These are phyloP conservation scores for Aspidoscelis tigris DNA, from an alignment of 2,113 vertebrate species.

Conservation along the genomic window DNA sequence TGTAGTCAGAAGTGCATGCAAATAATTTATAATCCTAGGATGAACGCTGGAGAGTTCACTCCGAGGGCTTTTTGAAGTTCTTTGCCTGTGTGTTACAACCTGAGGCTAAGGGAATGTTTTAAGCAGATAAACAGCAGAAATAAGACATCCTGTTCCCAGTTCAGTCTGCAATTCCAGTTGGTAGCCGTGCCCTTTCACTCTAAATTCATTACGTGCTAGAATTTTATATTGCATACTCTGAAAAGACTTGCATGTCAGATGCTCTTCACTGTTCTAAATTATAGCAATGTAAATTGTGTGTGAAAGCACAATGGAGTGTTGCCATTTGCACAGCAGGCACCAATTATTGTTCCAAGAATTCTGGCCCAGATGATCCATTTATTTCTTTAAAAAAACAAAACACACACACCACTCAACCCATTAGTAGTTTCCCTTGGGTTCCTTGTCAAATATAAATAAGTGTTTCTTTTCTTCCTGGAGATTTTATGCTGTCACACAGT, in stretches of 20 bases:
- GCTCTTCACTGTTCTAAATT: constrained; percentile 14
- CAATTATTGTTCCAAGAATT: constrained; percentile 24
- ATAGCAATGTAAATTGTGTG: constrained; percentile 16
- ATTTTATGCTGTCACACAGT: neutral
- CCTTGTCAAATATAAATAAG: constrained; percentile 34
- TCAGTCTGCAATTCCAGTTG: constrained; percentile 29
- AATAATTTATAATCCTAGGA: neutral
- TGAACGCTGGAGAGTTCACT: constrained; percentile 2
- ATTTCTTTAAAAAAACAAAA: neutral
- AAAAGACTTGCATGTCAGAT: constrained; percentile 26
- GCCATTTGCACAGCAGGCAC: neutral
- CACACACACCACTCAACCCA: constrained; percentile 12
- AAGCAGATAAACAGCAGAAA: neutral
- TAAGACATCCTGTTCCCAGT: neutral
- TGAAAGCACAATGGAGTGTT: neutral
- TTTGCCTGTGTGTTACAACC: neutral
- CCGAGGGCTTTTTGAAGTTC: neutral
- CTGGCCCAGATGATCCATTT: constrained; percentile 20
- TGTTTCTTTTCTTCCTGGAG: neutral
- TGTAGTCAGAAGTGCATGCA: neutral
- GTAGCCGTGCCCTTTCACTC: constrained; percentile 36
- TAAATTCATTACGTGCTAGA: fast-evolving
- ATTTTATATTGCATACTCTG: constrained; percentile 15
- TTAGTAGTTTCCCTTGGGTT: neutral
- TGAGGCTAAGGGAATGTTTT: constrained; percentile 22